Evolutionary conservation across 2,888 invertebrate species (phyloP).

Genomic region (Volucella inflata): DNA sequence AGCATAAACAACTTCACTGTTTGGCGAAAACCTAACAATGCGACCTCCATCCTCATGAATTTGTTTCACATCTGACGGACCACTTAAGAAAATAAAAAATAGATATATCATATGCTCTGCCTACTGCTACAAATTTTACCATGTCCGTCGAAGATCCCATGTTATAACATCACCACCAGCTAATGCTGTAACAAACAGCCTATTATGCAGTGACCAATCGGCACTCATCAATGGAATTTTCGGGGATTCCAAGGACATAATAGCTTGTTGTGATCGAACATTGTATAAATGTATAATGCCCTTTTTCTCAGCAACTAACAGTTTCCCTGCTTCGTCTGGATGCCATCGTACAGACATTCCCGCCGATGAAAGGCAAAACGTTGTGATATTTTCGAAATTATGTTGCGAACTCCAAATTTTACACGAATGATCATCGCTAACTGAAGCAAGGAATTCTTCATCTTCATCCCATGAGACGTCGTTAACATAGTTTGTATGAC

Average conservation of each 20-base stretch:
- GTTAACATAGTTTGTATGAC: conserved; percentile 89
- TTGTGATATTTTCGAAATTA: conserved; percentile 85
- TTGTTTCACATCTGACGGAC: conserved; percentile 86
- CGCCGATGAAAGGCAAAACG: conserved; percentile 88
- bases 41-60: conserved; percentile 88
- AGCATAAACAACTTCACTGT: conserved; percentile 87
- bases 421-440: conserved; percentile 90
- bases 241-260: conserved; percentile 87
- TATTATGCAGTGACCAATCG: conserved; percentile 89
- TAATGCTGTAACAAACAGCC: conserved; percentile 86
- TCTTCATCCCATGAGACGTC: conserved; percentile 88
- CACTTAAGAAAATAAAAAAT: conserved; percentile 84
- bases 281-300: conserved; percentile 91
- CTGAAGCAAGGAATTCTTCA: conserved; percentile 89
- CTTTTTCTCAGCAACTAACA: conserved; percentile 90
- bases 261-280: conserved; percentile 87
- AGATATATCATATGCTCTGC: conserved; percentile 11
- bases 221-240: conserved; percentile 87
- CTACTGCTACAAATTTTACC: conserved; percentile 83
- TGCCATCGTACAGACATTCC: conserved; percentile 89
- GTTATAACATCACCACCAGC: conserved; percentile 88
- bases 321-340: conserved; percentile 87
- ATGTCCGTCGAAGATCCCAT: conserved; percentile 88
- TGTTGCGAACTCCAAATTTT: conserved; percentile 87
- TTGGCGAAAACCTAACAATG: conserved; percentile 86